Percentiles rank a stretch among this genome's conserved stretches.
These are phyloP conservation scores for Microcebus ravelobensis DNA, from an alignment of 2,113 vertebrate species.

Conservation along the genomic window DNA sequence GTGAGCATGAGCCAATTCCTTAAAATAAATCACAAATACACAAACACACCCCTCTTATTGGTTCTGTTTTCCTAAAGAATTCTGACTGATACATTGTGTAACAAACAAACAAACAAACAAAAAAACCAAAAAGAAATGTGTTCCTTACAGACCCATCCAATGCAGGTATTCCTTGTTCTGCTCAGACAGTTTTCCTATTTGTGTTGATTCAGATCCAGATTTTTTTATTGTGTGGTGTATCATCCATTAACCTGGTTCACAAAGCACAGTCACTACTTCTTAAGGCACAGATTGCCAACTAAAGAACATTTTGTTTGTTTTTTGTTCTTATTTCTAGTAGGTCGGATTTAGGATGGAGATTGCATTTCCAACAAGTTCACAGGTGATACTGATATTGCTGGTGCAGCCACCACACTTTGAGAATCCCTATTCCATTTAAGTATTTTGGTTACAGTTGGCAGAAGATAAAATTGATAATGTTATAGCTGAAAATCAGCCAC, in stretches of 20 bases:
- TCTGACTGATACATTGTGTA: not conserved
- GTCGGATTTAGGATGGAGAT: not conserved
- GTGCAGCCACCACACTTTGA: not conserved
- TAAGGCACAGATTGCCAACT: not conserved
- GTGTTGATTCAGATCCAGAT: not conserved
- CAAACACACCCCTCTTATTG: accelerated
- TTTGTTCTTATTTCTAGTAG: not conserved
- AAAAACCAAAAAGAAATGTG: not conserved
- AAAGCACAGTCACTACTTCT: not conserved
- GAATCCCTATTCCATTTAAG: not conserved
- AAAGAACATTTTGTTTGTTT: not conserved
- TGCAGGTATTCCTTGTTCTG: not conserved
- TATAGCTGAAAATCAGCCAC: not conserved
- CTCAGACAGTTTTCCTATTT: not conserved
- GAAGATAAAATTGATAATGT: not conserved
- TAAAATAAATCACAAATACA: not conserved
- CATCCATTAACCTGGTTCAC: not conserved
- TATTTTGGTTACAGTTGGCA: not conserved
- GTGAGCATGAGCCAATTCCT: not conserved
- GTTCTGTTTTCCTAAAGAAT: not conserved
- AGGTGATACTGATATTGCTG: not conserved
- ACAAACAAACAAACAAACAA: not conserved
- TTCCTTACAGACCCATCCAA: not conserved
- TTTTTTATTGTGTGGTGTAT: too few relatives aligned
- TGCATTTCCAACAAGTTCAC: not conserved